Evolutionary conservation across 2,888 invertebrate genomes (phyloP), one percentile per base, ranked within the genome.

Genomic region (Cephus runcator): DNA sequence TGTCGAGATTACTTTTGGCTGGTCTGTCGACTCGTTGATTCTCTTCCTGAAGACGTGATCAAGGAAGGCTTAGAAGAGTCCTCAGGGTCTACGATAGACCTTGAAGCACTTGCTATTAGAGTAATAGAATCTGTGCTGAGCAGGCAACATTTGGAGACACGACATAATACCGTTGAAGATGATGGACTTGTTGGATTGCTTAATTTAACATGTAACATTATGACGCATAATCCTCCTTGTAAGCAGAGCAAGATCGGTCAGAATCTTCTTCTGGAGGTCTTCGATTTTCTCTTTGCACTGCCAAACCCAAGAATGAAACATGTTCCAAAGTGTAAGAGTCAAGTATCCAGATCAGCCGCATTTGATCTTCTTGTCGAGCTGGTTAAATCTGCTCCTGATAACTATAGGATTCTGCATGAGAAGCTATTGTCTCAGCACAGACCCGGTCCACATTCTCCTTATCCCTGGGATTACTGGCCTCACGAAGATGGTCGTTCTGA

Each of bases 381-480:
- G 82, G 96, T 96, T 0, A 96, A 96, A 86, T 96, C 96, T 33
- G 95, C 96, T 12, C 95, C 97, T 0, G 96, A 96, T 79, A 98
- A 98, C 92, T 98, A 97, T 89, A 94, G 95, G 87, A 94, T 96
- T 82, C 92, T 98, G 40, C 97, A 98, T 86, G 94, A 95, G 75
- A 97, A 96, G 86, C 93, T 98, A 69, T 93, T 98, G 90, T 94
- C 95, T 4, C 98, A 98, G 87, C 98, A 98, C 89, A 95, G 96
- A 84, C 96, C 97, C 31, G 95, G 96, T 11, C 95, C 96, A 0
- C 95, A 96, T 88, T 95, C 96, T 1, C 95, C 97, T 0, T 98
- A 98, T 92, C 97, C 97, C 0, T 98, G 98, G 98, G 98, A 98
- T 92, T 98, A 98, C 92, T 98, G 98, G 98, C 98, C 98, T 3